phyloP scores from a whole-genome alignment of 1,140 invertebrate genomes.

The Macrocentrus cingulum region DNA sequence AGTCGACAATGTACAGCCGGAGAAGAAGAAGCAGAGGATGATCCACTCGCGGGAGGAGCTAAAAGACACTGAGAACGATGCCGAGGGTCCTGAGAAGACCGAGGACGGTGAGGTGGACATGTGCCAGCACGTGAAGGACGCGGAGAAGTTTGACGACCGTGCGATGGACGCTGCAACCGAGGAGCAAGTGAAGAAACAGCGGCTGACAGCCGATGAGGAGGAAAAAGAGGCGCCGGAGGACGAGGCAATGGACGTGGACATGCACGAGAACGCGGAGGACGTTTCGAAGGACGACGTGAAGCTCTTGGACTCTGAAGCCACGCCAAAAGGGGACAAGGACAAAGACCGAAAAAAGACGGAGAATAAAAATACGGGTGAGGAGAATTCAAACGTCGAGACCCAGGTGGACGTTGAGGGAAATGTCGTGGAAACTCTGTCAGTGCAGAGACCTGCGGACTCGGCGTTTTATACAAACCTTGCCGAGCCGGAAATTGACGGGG shows the following conservation, averaged over 20 bases:
- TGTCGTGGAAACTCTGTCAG: conserved; percentile 66
- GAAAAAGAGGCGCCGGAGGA: conserved; percentile 60
- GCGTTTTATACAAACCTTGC: conserved; percentile 68
- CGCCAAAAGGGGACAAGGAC: conserved; percentile 52
- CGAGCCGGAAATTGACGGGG: conserved; percentile 34
- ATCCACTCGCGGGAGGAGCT: conserved; percentile 51
- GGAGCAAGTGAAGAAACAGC: conserved; percentile 77
- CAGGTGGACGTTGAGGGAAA: conserved; percentile 77
- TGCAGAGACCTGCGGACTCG: conserved; percentile 70
- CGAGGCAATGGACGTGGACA: conserved; percentile 62
- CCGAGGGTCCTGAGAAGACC: conserved; percentile 56
- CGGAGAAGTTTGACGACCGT: conserved; percentile 67
- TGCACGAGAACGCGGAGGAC: conserved; percentile 55
- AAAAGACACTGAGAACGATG: conserved; percentile 57
- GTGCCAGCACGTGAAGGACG: conserved; percentile 85
- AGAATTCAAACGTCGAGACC: conserved; percentile 47
- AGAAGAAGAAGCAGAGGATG: conserved; percentile 62
- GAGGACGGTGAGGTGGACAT: conserved; percentile 65
- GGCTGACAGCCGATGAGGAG: conserved; percentile 65
- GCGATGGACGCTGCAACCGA: conserved; percentile 74
- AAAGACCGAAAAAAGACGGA: conserved; percentile 24
- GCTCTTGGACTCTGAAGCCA: conserved; percentile 50
- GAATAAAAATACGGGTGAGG: conserved; percentile 33
- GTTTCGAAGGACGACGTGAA: conserved; percentile 36
- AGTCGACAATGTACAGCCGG: conserved; percentile 51